Evolutionary conservation across 2,797 vertebrate species (phyloP), one percentile per base, ranked within the genome.

Genomic region (Brachyrhaphis roseni): DNA sequence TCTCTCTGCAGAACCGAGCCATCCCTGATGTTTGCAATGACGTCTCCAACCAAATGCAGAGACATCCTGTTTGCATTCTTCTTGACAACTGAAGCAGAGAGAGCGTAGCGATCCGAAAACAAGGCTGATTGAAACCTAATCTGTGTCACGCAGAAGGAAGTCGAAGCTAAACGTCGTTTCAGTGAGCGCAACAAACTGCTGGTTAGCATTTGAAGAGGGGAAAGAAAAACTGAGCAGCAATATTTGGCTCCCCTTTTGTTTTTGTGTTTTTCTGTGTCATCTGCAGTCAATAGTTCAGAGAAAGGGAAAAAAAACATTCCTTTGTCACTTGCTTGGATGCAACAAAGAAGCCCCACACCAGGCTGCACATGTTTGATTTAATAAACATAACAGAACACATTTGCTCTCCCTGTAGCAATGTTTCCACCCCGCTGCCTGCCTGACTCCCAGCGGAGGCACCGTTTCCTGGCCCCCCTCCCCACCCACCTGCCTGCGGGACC

Each of bases 381-480:
- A 91, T 90, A 83, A 90, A 91, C 88, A 91, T 85, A 92, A 91
- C 85, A 84, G 85, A 87, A 34, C 87, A 86, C 82, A 88, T 91
- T 91, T 90, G 88, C 12, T 26, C 77, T 84, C 89, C 91, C 90
- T 47, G 84, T 88, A 83, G 92, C 87, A 77, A 85, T 82, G 82
- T 89, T 75, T 81, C 78, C 87, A 91, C 92, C 89, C 91, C 57
- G 90, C 91, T 88, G 88, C 84, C 89, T 89, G 70, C 89, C 85
- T 28, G 57, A 81, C 87, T 90, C 92, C 89, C 84, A 70, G 79
- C 57, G 77, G 91, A 90, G 74, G 87, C 91, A 91, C 93, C 80
- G 93, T 92, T 93, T 94, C 92, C 93, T 93, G 90, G 89, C 84
- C 90, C 88, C 83, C 79, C 87, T 62, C 78, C 88, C 74, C 91